phyloP scores from a whole-genome alignment of 2,113 vertebrate species.

The Reinhardtius hippoglossoides region DNA sequence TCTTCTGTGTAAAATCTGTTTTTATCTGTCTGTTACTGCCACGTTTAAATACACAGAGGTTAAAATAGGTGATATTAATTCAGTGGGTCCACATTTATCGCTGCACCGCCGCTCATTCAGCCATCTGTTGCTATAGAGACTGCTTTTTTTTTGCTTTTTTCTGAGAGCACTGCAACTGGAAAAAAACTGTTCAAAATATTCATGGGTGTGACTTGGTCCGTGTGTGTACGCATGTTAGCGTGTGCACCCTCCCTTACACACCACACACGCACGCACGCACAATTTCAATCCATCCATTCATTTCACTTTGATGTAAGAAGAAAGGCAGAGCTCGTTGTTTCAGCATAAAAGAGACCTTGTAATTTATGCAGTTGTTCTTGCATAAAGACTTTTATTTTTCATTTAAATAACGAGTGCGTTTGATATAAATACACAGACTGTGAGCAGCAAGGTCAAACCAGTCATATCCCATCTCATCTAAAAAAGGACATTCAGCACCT shows the following conservation, averaged over 20 bases:
- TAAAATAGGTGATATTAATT: slow-evolving; percentile 58
- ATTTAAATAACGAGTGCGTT: slow-evolving; percentile 47
- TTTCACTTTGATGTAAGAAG: slow-evolving; percentile 63
- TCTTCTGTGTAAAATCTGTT: slow-evolving; percentile 13
- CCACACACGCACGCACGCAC: neutral
- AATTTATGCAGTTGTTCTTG: slow-evolving; percentile 51
- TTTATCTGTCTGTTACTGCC: slow-evolving; percentile 31
- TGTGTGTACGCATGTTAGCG: slow-evolving; percentile 24
- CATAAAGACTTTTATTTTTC: slow-evolving; percentile 43
- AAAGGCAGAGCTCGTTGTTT: slow-evolving; percentile 29
- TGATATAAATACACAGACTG: slow-evolving; percentile 26
- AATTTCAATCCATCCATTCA: slow-evolving; percentile 4
- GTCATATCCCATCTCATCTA: slow-evolving; percentile 30
- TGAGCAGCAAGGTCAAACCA: slow-evolving; percentile 51
- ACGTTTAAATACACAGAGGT: slow-evolving; percentile 41
- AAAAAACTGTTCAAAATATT: slow-evolving; percentile 57
- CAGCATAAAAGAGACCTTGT: slow-evolving; percentile 36
- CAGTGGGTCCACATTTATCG: slow-evolving; percentile 47
- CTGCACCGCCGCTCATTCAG: slow-evolving; percentile 48
- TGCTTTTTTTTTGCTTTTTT: slow-evolving; percentile 58
- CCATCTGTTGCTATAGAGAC: slow-evolving; percentile 79
- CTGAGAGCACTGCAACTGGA: slow-evolving; percentile 59
- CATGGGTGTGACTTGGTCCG: slow-evolving; percentile 50
- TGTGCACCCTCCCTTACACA: neutral
- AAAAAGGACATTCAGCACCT: slow-evolving; percentile 55